Evolutionary conservation across 2,797 vertebrate genomes (phyloP), one percentile per base, ranked within the genome.

Genomic region (Mormyrops attenuatus): DNA sequence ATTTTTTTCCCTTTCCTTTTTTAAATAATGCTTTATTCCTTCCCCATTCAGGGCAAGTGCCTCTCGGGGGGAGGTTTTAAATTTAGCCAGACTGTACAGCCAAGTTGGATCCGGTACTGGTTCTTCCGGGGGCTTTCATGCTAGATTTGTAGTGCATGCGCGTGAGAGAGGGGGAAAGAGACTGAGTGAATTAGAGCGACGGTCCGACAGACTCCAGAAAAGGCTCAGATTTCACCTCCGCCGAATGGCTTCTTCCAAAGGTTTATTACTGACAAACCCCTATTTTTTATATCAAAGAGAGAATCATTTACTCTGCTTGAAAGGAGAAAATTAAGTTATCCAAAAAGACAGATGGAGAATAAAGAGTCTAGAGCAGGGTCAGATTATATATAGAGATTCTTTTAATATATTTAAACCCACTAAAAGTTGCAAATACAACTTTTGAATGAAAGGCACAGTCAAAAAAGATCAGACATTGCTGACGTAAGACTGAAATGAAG

Each of bases 391-490:
- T 94, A 90, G 84, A 92, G 93, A 63, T 97, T 98, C 41, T 97
- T 97, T 97, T 57, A 57, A 57, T 87, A 98, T 98, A 97, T 96
- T 96, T 96, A 96, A 98, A 97, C 97, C 96, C 96, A 98, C 97
- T 98, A 97, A 97, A 98, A 98, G 97, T 98, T 98, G 98, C 96
- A 95, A 95, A 97, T 97, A 98, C 97, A 97, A 99, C 97, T 97
- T 98, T 96, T 95, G 94, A 96, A 96, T 97, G 96, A 97, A 97
- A 98, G 97, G 97, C 97, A 98, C 99, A 99, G 98, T 98, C 85
- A 98, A 98, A 98, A 73, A 98, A 98, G 66, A 97, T 98, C 97
- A 98, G 97, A 99, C 98, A 96, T 95, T 93, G 97, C 95, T 97
- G 97, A 98, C 98, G 97, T 96, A 97, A 97, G 97, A 97, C 96